Evolutionary conservation across 2,888 invertebrate species (phyloP).

Genomic region (Drosophila infuscata): DNA sequence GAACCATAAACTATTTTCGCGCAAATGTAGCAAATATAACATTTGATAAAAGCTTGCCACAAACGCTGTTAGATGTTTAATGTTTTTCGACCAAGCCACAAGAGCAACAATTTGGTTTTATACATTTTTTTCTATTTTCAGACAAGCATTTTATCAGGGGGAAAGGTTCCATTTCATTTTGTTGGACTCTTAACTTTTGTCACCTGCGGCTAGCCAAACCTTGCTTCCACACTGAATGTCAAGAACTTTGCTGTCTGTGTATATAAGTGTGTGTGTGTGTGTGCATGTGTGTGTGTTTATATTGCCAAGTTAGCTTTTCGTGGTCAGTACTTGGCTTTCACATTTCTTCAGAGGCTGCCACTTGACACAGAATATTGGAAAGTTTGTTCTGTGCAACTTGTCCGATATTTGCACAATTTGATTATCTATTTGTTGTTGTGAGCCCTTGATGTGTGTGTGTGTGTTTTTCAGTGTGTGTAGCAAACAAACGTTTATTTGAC

Average conservation of each 20-base stretch:
- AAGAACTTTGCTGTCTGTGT: slow-evolving; percentile 18
- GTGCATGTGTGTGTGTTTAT: slow-evolving; percentile 11
- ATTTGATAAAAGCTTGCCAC: slow-evolving; percentile 54
- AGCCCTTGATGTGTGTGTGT: slow-evolving; percentile 11
- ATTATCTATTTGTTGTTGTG: slow-evolving; percentile 64
- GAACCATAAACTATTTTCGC: slow-evolving; percentile 64
- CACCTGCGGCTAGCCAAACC: slow-evolving; percentile 64
- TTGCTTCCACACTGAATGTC: slow-evolving; percentile 29
- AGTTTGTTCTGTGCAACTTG: slow-evolving; percentile 57
- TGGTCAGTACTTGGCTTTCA: slow-evolving; percentile 37
- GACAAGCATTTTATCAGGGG: slow-evolving; percentile 10
- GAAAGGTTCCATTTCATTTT: slow-evolving; percentile 24
- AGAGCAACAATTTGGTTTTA: slow-evolving; percentile 17
- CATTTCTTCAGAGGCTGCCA: slow-evolving; percentile 31
- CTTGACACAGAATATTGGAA: slow-evolving; percentile 58
- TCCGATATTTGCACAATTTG: slow-evolving; percentile 67
- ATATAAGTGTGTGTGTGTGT: slow-evolving; percentile 8
- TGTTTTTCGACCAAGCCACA: slow-evolving; percentile 42
- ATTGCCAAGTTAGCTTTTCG: slow-evolving; percentile 52
- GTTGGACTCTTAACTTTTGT: slow-evolving; percentile 47
- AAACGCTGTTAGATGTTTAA: slow-evolving; percentile 67
- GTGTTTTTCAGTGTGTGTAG: slow-evolving; percentile 2
- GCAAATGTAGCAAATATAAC: slow-evolving; percentile 30
- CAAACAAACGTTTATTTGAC: slow-evolving; percentile 62
- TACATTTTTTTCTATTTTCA: not conserved